A percentile compares a stretch with the other conserved stretches of the same genome.
phyloP scores from a whole-genome alignment of 2,888 invertebrate species.

The Eustalomyia histrio region DNA sequence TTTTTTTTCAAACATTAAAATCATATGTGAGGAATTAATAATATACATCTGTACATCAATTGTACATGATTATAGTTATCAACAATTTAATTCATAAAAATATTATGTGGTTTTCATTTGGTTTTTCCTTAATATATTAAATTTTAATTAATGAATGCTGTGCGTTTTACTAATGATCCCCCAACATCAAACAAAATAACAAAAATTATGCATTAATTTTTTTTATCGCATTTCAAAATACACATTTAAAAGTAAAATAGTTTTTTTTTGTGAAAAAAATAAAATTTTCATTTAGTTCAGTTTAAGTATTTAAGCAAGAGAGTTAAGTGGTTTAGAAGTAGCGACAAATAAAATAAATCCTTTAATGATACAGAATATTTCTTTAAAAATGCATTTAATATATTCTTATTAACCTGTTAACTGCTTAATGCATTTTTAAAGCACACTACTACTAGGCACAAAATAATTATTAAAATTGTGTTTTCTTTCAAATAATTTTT shows the following conservation, averaged over 20 bases:
- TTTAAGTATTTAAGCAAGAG: conserved; percentile 4
- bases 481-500: too few species aligned
- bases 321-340: conserved; percentile 17
- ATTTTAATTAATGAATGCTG: not conserved
- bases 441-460: too few species aligned
- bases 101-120: not conserved
- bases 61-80: not conserved
- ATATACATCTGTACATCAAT: not conserved
- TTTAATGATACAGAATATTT: not conserved
- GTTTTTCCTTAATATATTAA: not conserved
- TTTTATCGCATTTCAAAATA: conserved; percentile 6
- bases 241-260: not conserved
- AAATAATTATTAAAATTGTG: too few species aligned
- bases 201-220: not conserved
- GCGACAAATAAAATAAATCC: not conserved
- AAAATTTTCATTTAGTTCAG: not conserved
- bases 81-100: not conserved
- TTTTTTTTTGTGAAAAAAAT: not conserved
- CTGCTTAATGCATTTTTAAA: too few species aligned
- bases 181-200: conserved; percentile 51
- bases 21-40: conserved; percentile 12
- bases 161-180: conserved; percentile 30
- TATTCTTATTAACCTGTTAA: too few species aligned
- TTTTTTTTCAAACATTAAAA: conserved; percentile 14
- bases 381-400: too few species aligned